Percentiles rank a stretch among this genome's conserved stretches.
Evolutionary conservation across 1,140 invertebrate species (phyloP).

Genomic region (Sweltsa coloradensis): DNA sequence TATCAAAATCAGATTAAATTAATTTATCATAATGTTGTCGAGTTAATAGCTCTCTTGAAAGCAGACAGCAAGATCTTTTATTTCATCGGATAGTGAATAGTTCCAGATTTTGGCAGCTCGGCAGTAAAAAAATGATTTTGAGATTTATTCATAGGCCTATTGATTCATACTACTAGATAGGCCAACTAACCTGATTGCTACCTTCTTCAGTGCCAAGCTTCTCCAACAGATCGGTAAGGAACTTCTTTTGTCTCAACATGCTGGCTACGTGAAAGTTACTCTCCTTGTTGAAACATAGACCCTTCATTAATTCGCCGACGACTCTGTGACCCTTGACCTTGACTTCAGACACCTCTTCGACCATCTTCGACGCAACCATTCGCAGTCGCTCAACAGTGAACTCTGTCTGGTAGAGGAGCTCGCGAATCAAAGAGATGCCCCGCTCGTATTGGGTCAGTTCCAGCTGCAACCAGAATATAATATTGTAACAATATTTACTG

Average conservation of each 20-base stretch:
- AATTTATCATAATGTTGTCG: no score
- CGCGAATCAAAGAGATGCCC: constrained; percentile 62
- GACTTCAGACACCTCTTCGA: constrained; percentile 58
- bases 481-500: no score
- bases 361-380: constrained; percentile 60
- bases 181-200: no score
- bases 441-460: constrained; percentile 62
- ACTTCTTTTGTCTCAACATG: constrained; percentile 62
- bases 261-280: constrained; percentile 57
- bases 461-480: no score
- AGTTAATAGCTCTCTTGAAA: no score
- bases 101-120: no score
- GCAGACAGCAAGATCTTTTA: no score
- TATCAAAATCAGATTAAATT: no score
- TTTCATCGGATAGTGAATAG: no score
- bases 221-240: constrained; percentile 51
- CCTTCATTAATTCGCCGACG: constrained; percentile 44
- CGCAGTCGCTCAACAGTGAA: constrained; percentile 60
- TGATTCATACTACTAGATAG: no score
- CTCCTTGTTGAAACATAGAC: constrained; percentile 48
- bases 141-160: no score
- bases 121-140: no score
- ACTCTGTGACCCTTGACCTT: constrained; percentile 52
- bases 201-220: constrained; percentile 39
- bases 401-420: constrained; percentile 56